A percentile compares a stretch with the other conserved stretches of the same genome.
Conservation (phyloP, 2,113 vertebrate genomes). For the Boleophthalmus pectinirostris region DNA sequence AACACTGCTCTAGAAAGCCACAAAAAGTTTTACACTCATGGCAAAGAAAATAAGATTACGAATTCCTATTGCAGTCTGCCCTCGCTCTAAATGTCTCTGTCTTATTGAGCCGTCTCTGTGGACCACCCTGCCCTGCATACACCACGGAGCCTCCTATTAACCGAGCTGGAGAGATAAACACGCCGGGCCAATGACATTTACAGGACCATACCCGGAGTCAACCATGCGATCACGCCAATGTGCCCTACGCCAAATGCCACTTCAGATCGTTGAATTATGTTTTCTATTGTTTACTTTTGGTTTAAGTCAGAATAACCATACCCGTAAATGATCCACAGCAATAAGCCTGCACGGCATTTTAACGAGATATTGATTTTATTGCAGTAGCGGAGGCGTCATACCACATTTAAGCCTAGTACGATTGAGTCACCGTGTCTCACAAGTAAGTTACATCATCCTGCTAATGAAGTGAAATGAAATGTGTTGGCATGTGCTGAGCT, state of each 20-base stretch:
- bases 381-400: background rate
- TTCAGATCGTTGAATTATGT: background rate
- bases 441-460: background rate
- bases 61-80: background rate
- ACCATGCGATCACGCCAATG: conserved; percentile 2
- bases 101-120: conserved; percentile 8
- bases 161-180: conserved; percentile 13
- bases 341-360: background rate
- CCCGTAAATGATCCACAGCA: background rate
- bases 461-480: background rate
- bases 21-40: no score
- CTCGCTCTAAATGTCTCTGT: conserved; percentile 1
- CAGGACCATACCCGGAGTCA: conserved; percentile 20
- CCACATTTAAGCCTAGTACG: background rate
- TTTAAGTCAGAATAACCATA: background rate
- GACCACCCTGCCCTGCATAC: background rate
- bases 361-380: background rate
- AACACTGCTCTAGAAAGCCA: no score
- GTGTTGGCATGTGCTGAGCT: background rate
- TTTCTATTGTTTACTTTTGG: background rate
- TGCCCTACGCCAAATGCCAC: background rate
- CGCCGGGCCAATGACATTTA: conserved; percentile 41
- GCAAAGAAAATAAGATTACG: background rate
- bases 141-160: conserved; percentile 9
- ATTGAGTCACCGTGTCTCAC: background rate